Base-by-base conservation (phyloP, 1,140 invertebrate genomes). In the Charaxes varanes region DNA sequence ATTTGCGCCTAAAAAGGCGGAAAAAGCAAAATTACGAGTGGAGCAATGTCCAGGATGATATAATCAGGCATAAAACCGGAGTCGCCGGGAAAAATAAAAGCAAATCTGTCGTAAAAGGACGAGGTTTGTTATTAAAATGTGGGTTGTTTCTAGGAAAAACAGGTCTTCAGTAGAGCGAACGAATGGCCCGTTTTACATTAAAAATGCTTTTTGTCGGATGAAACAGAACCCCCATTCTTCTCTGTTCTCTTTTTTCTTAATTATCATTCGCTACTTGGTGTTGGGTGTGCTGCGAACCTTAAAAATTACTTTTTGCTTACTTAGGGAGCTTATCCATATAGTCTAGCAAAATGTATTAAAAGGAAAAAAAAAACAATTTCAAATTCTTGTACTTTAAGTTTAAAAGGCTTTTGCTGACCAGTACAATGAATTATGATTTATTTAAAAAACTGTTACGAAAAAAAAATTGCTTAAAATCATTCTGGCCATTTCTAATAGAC, bases 111-210 rank as follows among this genome's bases (percentile, higher is more conserved):
- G 44, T 48, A 43, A 48, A 48, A 48, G 28, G 35, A 45, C 44
- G 41, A 32, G 24, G 36, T 45, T 51, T 40, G 36, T 51, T 51
- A 51, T 51, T 51, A 51, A 51, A 51, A 41, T 51, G 41, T 40
- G 27, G 47, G 19, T 23, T 31, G 27, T 33, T 38, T 45, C 23
- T 32, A 26, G 38, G 11, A 35, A 33, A 37, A 40, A 46, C 43
- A 27, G 35, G 35, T 34, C 10, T 24, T 12, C 7, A 13, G 19
- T 13, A 7, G 15, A 19, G 28, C 12, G 19, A 17, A 35, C 19
- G 26, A 34, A 35, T 16, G 11, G 33, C 15, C 18, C 12, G 8
- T 30, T 44, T 31, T 31, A 23, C 41, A 44, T 36, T 32, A 30
- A 19, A 35, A 44, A 23, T 31, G 15, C 27, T 40, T 40, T 31